Evolutionary conservation across 2,113 vertebrate species (phyloP).

Genomic region (Poeciliopsis turrubarensis): DNA sequence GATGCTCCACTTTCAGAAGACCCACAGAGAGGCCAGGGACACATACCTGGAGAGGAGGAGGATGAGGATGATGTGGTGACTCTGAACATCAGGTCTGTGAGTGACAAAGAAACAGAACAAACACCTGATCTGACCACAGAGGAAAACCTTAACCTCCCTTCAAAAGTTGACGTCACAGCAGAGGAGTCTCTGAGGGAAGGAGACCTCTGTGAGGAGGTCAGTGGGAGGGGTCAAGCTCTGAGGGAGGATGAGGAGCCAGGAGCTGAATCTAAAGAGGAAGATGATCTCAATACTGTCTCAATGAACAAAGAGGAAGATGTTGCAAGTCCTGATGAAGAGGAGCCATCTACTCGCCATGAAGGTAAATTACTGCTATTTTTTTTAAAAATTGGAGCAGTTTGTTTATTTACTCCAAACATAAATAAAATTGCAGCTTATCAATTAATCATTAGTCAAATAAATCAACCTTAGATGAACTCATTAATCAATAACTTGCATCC

Average conservation of each 20-base stretch:
- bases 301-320: constrained; percentile 12
- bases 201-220: constrained; percentile 18
- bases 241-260: constrained; percentile 10
- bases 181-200: constrained; percentile 22
- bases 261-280: constrained; percentile 6
- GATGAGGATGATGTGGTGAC: constrained; percentile 74
- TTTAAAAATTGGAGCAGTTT: too few relatives aligned
- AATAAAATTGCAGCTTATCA: neutral
- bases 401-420: neutral
- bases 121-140: constrained; percentile 7
- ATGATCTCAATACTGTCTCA: constrained; percentile 19
- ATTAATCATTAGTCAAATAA: too few relatives aligned
- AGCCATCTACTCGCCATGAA: constrained; percentile 14
- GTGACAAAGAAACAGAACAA: constrained; percentile 22
- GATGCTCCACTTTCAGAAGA: constrained; percentile 82
- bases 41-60: constrained; percentile 50
- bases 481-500: too few relatives aligned
- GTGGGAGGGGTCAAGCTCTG: constrained; percentile 19
- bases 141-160: neutral
- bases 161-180: constrained; percentile 30
- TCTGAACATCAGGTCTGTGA: constrained; percentile 46
- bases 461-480: too few relatives aligned
- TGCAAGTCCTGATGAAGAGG: constrained; percentile 9
- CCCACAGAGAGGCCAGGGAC: constrained; percentile 43
- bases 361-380: constrained; percentile 41